These are phyloP conservation scores for Tachina fera DNA, from an alignment of 2,888 invertebrate species.

Conservation along the genomic window DNA sequence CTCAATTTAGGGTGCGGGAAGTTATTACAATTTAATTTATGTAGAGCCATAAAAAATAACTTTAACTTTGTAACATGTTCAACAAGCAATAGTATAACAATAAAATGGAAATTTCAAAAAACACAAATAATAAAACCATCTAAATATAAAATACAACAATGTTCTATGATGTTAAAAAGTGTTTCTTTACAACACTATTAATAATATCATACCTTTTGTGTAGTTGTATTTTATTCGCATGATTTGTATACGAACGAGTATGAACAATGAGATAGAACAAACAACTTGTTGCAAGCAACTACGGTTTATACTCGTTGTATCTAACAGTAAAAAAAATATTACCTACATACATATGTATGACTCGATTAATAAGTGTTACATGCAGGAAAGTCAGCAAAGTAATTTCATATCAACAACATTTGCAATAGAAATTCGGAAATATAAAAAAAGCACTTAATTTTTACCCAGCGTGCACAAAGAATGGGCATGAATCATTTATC, in stretches of 20 bases:
- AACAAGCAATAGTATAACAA: conserved; percentile 19
- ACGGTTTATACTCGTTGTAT: conserved; percentile 42
- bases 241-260: neutral
- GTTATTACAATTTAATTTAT: conserved; percentile 57
- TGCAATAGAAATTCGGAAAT: neutral
- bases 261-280: conserved; percentile 20
- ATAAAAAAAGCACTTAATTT: too few species aligned
- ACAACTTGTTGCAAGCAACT: conserved; percentile 60
- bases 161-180: conserved; percentile 38
- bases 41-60: conserved; percentile 36
- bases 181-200: conserved; percentile 49
- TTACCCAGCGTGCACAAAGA: too few species aligned
- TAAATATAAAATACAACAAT: conserved; percentile 9
- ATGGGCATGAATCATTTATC: too few species aligned
- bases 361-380: conserved; percentile 61
- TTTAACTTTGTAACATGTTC: conserved; percentile 52
- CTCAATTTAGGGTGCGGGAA: conserved; percentile 42
- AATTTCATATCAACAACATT: conserved; percentile 20
- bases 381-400: conserved; percentile 28
- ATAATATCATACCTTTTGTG: conserved; percentile 36
- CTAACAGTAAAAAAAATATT: conserved; percentile 55
- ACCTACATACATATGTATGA: conserved; percentile 58
- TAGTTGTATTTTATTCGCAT: neutral
- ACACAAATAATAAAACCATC: neutral
- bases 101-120: conserved; percentile 25